Percentiles rank a stretch among this genome's conserved stretches.
phyloP scores from a whole-genome alignment of 2,113 vertebrate genomes.

The Sebastes schlegelii region DNA sequence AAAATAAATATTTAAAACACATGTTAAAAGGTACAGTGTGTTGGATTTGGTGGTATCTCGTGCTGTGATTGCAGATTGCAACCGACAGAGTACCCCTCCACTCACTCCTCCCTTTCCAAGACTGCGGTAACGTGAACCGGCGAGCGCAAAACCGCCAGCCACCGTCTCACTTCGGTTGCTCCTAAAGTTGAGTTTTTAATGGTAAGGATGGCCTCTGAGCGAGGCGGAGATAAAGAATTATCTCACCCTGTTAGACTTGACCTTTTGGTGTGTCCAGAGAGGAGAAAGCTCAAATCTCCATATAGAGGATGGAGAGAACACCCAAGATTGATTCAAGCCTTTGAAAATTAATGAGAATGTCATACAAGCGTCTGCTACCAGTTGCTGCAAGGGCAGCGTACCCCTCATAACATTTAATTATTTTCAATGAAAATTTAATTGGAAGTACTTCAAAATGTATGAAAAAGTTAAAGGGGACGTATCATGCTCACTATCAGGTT shows the following conservation, averaged over 20 bases:
- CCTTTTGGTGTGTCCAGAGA: neutral
- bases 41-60: too few relatives aligned
- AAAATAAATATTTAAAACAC: too few relatives aligned
- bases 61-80: too few relatives aligned
- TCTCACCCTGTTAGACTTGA: constrained; percentile 6
- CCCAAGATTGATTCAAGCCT: neutral
- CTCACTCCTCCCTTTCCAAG: too few relatives aligned
- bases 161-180: too few relatives aligned
- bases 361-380: neutral
- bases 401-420: constrained; percentile 10
- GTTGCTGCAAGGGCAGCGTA: neutral
- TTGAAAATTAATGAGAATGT: neutral
- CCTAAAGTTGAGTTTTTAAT: too few relatives aligned
- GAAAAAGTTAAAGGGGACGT: neutral
- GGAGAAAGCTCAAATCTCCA: constrained; percentile 8
- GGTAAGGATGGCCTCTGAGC: too few relatives aligned
- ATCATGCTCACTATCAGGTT: too few relatives aligned
- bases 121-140: too few relatives aligned
- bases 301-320: neutral
- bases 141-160: too few relatives aligned
- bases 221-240: constrained; percentile 1
- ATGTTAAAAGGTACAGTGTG: too few relatives aligned
- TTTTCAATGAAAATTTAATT: constrained; percentile 16
- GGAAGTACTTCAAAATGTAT: neutral
- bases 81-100: too few relatives aligned